These are phyloP conservation scores for Disparrhopalites patrizii DNA, from an alignment of 2,888 invertebrate species.

Conservation along the genomic window DNA sequence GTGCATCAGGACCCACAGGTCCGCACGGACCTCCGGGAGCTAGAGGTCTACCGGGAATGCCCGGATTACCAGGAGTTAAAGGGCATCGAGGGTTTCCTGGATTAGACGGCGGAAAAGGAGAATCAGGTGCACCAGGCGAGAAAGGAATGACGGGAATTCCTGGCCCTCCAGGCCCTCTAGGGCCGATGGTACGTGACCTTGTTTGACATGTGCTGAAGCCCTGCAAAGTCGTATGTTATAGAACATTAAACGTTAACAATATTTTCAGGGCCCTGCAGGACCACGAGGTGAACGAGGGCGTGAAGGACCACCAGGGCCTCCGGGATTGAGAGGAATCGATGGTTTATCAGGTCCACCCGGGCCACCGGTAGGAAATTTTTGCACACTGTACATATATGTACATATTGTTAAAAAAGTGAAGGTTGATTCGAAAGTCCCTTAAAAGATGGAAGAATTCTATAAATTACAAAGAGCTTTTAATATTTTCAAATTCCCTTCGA, in stretches of 20 bases:
- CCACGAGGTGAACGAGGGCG: conserved; percentile 78
- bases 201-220: neutral
- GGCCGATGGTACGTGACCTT: conserved; percentile 59
- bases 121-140: conserved; percentile 69
- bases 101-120: conserved; percentile 75
- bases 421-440: no score
- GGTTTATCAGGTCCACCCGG: conserved; percentile 76
- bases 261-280: conserved; percentile 67
- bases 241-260: neutral
- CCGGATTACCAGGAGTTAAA: conserved; percentile 75
- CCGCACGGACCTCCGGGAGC: conserved; percentile 67
- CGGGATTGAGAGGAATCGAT: conserved; percentile 73
- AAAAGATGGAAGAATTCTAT: no score
- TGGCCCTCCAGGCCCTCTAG: conserved; percentile 60
- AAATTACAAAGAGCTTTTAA: no score
- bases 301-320: conserved; percentile 71
- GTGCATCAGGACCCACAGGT: conserved; percentile 71
- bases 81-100: conserved; percentile 79
- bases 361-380: conserved; percentile 58
- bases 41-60: conserved; percentile 68
- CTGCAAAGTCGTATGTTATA: neutral
- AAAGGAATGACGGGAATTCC: conserved; percentile 66
- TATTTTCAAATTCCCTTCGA: no score
- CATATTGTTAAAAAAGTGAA: no score
- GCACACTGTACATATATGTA: neutral